Conservation (phyloP, 2,113 vertebrate species). For the Cyanoramphus novaezelandiae region DNA sequence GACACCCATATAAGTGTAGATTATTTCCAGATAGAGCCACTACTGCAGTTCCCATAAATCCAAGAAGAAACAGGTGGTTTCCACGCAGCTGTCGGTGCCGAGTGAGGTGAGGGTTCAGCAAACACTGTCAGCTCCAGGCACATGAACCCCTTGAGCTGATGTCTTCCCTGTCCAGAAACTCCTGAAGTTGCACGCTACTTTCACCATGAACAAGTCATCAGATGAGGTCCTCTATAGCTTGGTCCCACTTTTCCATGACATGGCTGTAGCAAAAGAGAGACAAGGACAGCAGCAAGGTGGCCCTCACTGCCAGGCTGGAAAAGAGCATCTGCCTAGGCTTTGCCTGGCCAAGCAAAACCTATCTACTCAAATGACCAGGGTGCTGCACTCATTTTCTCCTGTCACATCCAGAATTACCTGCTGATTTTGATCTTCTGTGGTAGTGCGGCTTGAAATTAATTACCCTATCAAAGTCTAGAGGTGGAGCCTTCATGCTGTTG, state of each 20-base stretch:
- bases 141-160: neutral
- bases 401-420: neutral
- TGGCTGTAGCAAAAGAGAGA: neutral
- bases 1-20: neutral
- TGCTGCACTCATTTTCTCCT: neutral
- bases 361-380: accelerated
- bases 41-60: neutral
- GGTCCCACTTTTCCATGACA: neutral
- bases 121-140: neutral
- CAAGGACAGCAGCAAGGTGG: neutral
- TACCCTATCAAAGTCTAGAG: neutral
- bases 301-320: neutral
- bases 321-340: neutral
- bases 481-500: neutral
- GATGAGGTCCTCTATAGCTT: neutral
- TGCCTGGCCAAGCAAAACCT: neutral
- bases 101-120: neutral
- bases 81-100: neutral
- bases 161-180: accelerated
- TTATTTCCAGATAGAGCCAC: neutral
- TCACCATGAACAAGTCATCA: neutral
- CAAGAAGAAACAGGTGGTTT: neutral
- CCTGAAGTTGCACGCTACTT: accelerated
- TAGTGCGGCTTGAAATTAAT: neutral
- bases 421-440: neutral